phyloP scores from a whole-genome alignment of 2,113 vertebrate genomes.

The Labrus mixtus region DNA sequence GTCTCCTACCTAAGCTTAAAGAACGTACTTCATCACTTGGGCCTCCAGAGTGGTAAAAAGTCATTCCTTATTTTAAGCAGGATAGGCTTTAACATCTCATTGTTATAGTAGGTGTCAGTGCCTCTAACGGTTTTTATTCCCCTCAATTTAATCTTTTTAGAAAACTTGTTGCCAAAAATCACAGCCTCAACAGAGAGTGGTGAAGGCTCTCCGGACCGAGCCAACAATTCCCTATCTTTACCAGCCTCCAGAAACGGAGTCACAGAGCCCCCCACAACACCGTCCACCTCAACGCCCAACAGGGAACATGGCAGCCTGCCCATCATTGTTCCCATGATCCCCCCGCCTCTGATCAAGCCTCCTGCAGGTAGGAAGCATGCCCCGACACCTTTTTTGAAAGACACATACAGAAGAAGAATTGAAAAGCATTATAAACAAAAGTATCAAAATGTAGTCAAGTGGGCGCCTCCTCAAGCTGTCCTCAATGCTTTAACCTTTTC shows the following conservation, averaged over 20 bases:
- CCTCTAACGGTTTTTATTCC: slow-evolving; percentile 21
- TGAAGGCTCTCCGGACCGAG: slow-evolving; percentile 91
- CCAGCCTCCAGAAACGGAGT: slow-evolving; percentile 93
- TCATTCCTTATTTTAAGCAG: not conserved
- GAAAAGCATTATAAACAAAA: not conserved
- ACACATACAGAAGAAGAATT: slow-evolving; percentile 9
- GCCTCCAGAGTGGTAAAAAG: not conserved
- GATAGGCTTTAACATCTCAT: not conserved
- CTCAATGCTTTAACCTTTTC: not conserved
- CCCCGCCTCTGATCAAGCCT: slow-evolving; percentile 97
- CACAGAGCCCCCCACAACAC: slow-evolving; percentile 88
- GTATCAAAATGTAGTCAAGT: not conserved
- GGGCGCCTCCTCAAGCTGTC: not conserved
- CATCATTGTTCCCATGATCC: slow-evolving; percentile 97
- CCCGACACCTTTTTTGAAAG: slow-evolving; percentile 16
- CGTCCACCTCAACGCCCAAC: slow-evolving; percentile 90
- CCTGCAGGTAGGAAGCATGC: slow-evolving; percentile 90
- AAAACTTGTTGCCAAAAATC: slow-evolving; percentile 98
- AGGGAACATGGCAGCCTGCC: slow-evolving; percentile 96
- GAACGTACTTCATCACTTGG: too few relatives aligned
- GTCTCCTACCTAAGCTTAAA: too few relatives aligned
- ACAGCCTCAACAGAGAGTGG: slow-evolving; percentile 89
- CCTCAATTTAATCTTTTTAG: slow-evolving; percentile 78
- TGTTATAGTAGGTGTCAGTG: not conserved
- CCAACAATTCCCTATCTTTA: slow-evolving; percentile 91